Conservation (phyloP, 2,797 vertebrate genomes). For the Dipus sagitta region DNA sequence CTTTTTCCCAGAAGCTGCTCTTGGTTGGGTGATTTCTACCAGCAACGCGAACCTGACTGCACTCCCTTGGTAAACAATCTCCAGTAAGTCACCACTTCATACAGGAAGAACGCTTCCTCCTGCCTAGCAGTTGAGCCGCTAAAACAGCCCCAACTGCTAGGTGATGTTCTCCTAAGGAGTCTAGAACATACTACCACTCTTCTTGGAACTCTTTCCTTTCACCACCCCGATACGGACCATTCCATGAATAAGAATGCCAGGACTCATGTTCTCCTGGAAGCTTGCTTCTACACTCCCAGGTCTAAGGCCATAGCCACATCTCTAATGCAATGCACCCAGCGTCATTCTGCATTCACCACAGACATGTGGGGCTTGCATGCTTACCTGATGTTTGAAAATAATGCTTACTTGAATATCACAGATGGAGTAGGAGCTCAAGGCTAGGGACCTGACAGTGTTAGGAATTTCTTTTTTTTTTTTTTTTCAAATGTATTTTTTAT, state of each 20-base stretch:
- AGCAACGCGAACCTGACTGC: too few species aligned
- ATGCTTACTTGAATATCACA: background rate
- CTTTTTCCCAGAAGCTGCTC: too few species aligned
- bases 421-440: background rate
- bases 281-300: background rate
- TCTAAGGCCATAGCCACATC: background rate
- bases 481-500: background rate
- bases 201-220: background rate
- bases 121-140: background rate
- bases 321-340: background rate
- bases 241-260: background rate
- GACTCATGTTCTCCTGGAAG: background rate
- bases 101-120: background rate
- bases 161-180: background rate
- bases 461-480: too few species aligned
- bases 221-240: background rate
- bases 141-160: background rate
- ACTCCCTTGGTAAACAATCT: background rate
- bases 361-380: too few species aligned
- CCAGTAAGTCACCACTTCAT: background rate
- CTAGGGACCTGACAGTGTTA: background rate
- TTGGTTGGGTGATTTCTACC: too few species aligned
- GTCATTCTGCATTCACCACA: background rate
- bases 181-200: background rate
- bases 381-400: background rate